Percentiles rank a stretch among this genome's conserved stretches.
Evolutionary conservation across 1,140 invertebrate genomes (phyloP).

Genomic region (Cydia amplana): DNA sequence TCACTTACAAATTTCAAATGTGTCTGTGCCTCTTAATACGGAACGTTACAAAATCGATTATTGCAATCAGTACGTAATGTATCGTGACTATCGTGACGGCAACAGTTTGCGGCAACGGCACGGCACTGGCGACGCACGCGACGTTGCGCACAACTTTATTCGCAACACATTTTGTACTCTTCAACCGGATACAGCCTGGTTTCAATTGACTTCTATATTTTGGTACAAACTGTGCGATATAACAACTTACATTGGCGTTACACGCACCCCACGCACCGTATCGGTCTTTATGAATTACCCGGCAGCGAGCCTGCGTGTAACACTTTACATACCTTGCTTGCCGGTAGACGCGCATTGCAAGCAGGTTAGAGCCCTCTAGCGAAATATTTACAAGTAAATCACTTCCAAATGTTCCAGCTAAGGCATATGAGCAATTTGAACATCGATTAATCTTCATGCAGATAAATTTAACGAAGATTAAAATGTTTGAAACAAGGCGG

Average conservation of each 20-base stretch:
- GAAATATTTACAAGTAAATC: conserved; percentile 5
- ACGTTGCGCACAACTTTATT: neutral
- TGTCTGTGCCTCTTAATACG: neutral
- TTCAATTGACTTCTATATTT: neutral
- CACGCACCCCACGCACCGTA: too few species aligned
- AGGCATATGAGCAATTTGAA: neutral
- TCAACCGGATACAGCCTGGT: neutral
- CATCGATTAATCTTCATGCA: conserved; percentile 1
- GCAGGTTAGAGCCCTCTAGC: conserved; percentile 23
- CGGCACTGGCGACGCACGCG: conserved; percentile 3
- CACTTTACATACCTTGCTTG: conserved; percentile 17
- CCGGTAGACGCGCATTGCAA: conserved; percentile 19
- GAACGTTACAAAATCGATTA: conserved; percentile 16
- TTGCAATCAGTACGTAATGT: conserved; percentile 15
- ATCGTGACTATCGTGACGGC: neutral
- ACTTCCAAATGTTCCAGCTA: neutral
- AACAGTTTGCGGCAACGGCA: conserved; percentile 9
- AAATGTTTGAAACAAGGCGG: too few species aligned
- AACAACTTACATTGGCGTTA: neutral
- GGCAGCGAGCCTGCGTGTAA: neutral
- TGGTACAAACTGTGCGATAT: neutral
- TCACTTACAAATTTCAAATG: conserved; percentile 9
- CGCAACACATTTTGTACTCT: neutral
- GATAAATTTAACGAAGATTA: neutral
- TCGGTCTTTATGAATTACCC: neutral